Evolutionary conservation across 2,113 vertebrate genomes (phyloP), one percentile per base, ranked within the genome.

Genomic region (Struthidea cinerea): DNA sequence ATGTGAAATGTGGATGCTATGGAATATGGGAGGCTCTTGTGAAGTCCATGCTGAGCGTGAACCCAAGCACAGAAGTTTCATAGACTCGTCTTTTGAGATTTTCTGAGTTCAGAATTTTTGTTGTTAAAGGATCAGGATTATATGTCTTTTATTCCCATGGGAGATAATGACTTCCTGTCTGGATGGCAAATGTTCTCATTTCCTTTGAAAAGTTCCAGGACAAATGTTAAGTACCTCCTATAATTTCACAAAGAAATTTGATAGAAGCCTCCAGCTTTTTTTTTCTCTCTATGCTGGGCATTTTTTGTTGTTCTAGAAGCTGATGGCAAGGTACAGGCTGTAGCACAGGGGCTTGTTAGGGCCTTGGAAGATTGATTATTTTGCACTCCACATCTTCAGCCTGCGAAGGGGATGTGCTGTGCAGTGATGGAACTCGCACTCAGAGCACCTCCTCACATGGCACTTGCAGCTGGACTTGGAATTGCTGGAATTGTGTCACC

Each of bases 341-440:
- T 30, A 86, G 78, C n/a, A 53, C 53, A 53, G 67, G 65, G 47
- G n/a, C 84, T 90, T 41, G 7, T 87, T 87, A 81, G 84, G 89
- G 59, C 57, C 50, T 87, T 90, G 65, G 50, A 84, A 94, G 71
- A 91, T 59, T 67, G 71, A 92, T 94, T 94, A 57, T 89, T 95
- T 96, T 79, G 63, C 57, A 60, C 18, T 60, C 85, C 13, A 7
- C 10, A 6, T 84, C 88, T 79, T 73, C 47, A 46, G 33, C 30
- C 77, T 81, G 81, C 1, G 7, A 59, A 95, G 52, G 33, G 12
- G 19, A 47, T 85, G 53, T 70, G 59, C 52, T 81, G 49, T 67
- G 50, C 32, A 21, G 59, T 16, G 17, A 12, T 7, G 2, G 81
- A 68, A 33, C 33, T 78, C 1, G 2, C 4, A 8, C 42, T 61